These are phyloP conservation scores for Rhinolophus sinicus DNA, from an alignment of 2,113 vertebrate species.

Conservation along the genomic window DNA sequence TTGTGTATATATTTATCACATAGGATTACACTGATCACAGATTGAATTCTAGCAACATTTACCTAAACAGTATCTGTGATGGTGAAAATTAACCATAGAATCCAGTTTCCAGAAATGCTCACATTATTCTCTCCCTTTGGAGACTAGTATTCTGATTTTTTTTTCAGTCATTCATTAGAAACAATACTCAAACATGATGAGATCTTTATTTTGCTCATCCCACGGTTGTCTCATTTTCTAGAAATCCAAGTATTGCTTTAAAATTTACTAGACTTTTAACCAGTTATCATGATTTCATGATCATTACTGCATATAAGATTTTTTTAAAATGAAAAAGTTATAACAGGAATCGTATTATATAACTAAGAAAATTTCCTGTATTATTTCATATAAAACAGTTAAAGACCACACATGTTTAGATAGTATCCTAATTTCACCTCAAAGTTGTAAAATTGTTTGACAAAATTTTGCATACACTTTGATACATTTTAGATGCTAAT, in stretches of 20 bases:
- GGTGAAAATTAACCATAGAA: not conserved
- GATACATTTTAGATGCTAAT: not conserved
- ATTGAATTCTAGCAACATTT: slow-evolving; percentile 14
- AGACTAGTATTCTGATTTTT: not conserved
- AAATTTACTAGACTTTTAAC: not conserved
- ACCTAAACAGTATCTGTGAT: not conserved
- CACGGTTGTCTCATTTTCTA: slow-evolving; percentile 6
- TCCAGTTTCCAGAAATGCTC: not conserved
- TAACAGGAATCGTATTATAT: not conserved
- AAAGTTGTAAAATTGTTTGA: slow-evolving; percentile 19
- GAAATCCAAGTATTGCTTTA: not conserved
- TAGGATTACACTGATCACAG: not conserved
- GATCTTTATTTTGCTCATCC: not conserved
- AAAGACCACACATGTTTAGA: not conserved
- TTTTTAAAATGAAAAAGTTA: not conserved
- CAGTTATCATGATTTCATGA: slow-evolving; percentile 9
- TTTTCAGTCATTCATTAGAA: slow-evolving; percentile 17
- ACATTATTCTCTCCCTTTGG: slow-evolving; percentile 37
- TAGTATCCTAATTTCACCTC: not conserved
- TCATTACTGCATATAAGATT: not conserved
- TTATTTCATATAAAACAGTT: slow-evolving; percentile 5
- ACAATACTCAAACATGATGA: not conserved
- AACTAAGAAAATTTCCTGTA: not conserved
- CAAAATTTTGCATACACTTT: not conserved
- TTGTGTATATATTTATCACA: not conserved